Percentiles rank a stretch among this genome's conserved stretches.
phyloP scores from a whole-genome alignment of 2,888 invertebrate genomes.

The Branchipolynoe longqiensis region DNA sequence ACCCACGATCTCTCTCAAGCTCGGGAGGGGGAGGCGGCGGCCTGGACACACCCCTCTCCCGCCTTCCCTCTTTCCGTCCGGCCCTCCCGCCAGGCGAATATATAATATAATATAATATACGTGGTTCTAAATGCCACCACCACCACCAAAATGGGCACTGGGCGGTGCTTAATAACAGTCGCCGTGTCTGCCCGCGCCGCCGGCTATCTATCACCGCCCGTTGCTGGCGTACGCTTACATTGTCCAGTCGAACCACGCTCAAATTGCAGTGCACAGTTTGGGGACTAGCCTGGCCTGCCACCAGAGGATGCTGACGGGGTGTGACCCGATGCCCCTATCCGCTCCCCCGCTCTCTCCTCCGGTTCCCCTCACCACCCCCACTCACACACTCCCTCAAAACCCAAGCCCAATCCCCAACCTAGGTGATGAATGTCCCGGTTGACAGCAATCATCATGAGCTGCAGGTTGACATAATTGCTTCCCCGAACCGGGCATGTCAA shows the following conservation, averaged over 20 bases:
- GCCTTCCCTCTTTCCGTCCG: background rate
- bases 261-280: slow-evolving; percentile 43
- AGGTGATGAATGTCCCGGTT: slow-evolving; percentile 49
- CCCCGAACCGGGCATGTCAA: slow-evolving; percentile 49
- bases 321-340: no score
- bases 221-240: slow-evolving; percentile 41
- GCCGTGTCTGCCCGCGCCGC: slow-evolving; percentile 44
- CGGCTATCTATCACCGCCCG: slow-evolving; percentile 29
- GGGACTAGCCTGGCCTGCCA: no score
- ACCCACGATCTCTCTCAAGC: no score
- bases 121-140: background rate
- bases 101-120: slow-evolving; percentile 9
- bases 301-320: no score
- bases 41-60: no score
- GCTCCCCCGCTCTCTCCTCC: no score
- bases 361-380: background rate
- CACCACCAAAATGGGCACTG: slow-evolving; percentile 14
- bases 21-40: no score
- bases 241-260: slow-evolving; percentile 28
- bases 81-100: background rate
- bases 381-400: background rate
- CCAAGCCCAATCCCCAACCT: background rate
- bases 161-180: slow-evolving; percentile 43
- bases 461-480: slow-evolving; percentile 56
- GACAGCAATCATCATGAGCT: slow-evolving; percentile 56